Evolutionary conservation across 2,797 vertebrate genomes (phyloP).

Genomic region (Urosaurus nigricauda): DNA sequence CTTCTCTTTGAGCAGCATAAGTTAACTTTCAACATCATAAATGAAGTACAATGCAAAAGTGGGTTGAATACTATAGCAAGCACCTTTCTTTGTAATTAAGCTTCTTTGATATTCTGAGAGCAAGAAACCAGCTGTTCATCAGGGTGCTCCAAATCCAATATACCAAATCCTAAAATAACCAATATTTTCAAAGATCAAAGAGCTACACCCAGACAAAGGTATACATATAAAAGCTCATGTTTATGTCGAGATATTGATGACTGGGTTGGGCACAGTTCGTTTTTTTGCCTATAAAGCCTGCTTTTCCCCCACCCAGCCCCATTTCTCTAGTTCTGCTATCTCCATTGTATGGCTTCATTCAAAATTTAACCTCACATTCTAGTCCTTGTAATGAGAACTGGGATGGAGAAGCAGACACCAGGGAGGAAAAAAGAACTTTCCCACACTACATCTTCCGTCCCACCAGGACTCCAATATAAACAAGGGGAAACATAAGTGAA

Average conservation of each 20-base stretch:
- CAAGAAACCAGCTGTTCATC: slow-evolving; percentile 45
- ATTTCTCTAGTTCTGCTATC: neutral
- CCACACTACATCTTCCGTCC: slow-evolving; percentile 72
- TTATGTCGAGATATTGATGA: slow-evolving; percentile 25
- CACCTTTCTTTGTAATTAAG: slow-evolving; percentile 36
- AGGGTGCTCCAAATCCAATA: slow-evolving; percentile 21
- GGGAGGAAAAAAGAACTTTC: slow-evolving; percentile 60
- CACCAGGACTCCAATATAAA: slow-evolving; percentile 68
- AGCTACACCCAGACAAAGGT: slow-evolving; percentile 45
- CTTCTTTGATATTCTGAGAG: slow-evolving; percentile 50
- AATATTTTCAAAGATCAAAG: slow-evolving; percentile 63
- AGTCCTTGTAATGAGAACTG: neutral
- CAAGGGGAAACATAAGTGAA: slow-evolving; percentile 67
- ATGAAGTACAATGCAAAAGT: neutral
- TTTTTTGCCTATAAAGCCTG: neutral
- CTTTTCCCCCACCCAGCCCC: neutral
- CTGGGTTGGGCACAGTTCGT: slow-evolving; percentile 41
- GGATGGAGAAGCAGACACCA: slow-evolving; percentile 43
- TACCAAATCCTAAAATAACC: slow-evolving; percentile 62
- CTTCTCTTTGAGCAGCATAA: neutral
- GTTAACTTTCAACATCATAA: too few species aligned
- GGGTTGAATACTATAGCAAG: slow-evolving; percentile 2
- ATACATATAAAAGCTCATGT: slow-evolving; percentile 25
- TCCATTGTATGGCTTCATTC: neutral
- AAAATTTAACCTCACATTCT: neutral